Conservation (phyloP, 2,888 invertebrate genomes). For the Caenorhabditis wallacei region DNA sequence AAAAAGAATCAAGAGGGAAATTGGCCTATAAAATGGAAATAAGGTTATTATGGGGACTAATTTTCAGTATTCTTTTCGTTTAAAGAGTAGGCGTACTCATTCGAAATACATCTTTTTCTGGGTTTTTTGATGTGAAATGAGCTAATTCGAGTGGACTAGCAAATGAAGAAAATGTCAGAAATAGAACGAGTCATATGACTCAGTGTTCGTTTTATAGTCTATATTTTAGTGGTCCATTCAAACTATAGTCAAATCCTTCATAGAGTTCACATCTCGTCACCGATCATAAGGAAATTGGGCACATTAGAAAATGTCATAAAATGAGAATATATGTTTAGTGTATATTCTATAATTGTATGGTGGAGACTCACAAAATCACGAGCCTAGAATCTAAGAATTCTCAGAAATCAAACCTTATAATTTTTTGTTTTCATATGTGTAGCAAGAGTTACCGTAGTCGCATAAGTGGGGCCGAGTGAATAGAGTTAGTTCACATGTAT, state of each 20-base stretch:
- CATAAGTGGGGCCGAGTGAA: neutral
- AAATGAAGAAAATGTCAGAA: too few species aligned
- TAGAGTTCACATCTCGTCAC: too few species aligned
- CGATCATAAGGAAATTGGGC: too few species aligned
- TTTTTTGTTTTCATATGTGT: neutral
- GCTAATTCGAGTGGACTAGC: neutral
- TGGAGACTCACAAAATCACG: neutral
- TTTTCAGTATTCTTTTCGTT: neutral
- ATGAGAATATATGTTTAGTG: neutral
- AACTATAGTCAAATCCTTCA: too few species aligned
- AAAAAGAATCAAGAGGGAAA: neutral
- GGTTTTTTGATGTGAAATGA: neutral
- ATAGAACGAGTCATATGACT: too few species aligned
- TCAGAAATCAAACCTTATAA: neutral
- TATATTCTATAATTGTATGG: neutral
- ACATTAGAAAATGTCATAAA: too few species aligned
- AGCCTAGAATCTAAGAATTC: neutral
- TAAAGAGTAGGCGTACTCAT: neutral
- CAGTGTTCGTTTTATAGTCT: too few species aligned
- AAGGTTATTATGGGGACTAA: neutral
- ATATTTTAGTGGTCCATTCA: too few species aligned
- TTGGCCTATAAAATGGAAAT: neutral
- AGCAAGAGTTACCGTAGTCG: neutral
- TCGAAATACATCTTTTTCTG: neutral
- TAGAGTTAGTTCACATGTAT: neutral